phyloP scores from a whole-genome alignment of 2,888 invertebrate genomes.

The Athripsodes cinereus region DNA sequence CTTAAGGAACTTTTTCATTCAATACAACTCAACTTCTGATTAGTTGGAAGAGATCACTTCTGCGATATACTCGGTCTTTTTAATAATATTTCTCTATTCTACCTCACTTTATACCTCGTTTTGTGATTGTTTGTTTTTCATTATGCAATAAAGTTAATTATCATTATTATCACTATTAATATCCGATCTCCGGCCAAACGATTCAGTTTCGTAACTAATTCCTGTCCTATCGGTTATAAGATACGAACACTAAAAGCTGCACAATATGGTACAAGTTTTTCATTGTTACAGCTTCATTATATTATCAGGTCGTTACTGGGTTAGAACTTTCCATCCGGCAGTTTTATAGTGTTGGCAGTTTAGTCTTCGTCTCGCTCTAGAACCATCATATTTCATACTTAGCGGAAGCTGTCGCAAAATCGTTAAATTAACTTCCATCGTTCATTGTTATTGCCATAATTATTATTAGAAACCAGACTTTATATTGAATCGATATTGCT shows the following conservation, averaged over 20 bases:
- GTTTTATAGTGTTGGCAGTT: slow-evolving; percentile 1
- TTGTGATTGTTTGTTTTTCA: too few species aligned
- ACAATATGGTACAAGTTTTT: slow-evolving; percentile 14
- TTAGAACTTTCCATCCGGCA: background rate
- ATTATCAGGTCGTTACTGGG: slow-evolving; percentile 16
- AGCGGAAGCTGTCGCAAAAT: background rate
- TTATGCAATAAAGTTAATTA: too few species aligned
- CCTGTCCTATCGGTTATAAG: background rate
- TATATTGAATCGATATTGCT: too few species aligned
- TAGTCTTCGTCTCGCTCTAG: background rate
- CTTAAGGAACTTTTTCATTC: too few species aligned
- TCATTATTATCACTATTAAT: too few species aligned
- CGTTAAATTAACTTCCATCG: slow-evolving; percentile 1
- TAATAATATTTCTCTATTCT: too few species aligned
- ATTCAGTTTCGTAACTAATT: too few species aligned
- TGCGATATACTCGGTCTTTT: too few species aligned
- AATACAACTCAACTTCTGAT: too few species aligned
- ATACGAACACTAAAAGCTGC: background rate
- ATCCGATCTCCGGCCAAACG: too few species aligned
- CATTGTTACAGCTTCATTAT: slow-evolving; percentile 5
- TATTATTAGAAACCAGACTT: background rate
- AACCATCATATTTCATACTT: slow-evolving; percentile 1
- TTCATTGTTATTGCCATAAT: background rate
- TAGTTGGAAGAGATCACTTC: too few species aligned
- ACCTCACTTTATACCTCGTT: too few species aligned